Evolutionary conservation across 2,888 invertebrate genomes (phyloP).

Genomic region (Escarpia spicata): DNA sequence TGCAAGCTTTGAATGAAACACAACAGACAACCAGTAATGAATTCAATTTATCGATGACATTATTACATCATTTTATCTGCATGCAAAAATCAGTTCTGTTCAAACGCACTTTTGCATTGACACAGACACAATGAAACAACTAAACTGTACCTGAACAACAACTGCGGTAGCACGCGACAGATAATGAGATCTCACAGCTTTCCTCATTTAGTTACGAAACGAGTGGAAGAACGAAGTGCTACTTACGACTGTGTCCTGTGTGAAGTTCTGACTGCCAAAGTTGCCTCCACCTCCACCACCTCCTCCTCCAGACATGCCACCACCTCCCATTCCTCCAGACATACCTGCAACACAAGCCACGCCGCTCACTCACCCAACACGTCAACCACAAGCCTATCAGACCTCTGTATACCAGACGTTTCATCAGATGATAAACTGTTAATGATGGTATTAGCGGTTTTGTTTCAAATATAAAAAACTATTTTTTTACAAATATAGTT

Average conservation of each 20-base stretch:
- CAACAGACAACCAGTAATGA: background rate
- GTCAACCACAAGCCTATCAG: background rate
- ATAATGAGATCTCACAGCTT: no score
- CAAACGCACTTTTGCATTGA: no score
- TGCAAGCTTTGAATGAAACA: background rate
- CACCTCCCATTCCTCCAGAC: conserved; percentile 40
- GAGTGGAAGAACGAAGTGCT: background rate
- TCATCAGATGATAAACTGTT: background rate
- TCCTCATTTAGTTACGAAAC: no score
- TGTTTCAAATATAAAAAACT: no score
- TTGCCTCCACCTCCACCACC: conserved; percentile 43
- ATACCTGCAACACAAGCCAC: conserved; percentile 24
- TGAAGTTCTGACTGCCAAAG: conserved; percentile 51
- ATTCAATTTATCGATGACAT: background rate
- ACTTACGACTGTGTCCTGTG: conserved; percentile 29
- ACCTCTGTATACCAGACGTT: background rate
- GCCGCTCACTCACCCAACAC: background rate
- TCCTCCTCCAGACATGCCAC: conserved; percentile 26
- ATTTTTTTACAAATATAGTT: no score
- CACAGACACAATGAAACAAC: no score
- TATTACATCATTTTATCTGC: background rate
- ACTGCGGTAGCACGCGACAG: no score
- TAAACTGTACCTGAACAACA: no score
- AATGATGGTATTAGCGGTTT: no score
- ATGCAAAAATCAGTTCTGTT: background rate